A percentile compares a stretch with the other conserved stretches of the same genome.
These are phyloP conservation scores for Chrysochloris asiatica DNA, from an alignment of 2,113 vertebrate species.

Conservation along the genomic window DNA sequence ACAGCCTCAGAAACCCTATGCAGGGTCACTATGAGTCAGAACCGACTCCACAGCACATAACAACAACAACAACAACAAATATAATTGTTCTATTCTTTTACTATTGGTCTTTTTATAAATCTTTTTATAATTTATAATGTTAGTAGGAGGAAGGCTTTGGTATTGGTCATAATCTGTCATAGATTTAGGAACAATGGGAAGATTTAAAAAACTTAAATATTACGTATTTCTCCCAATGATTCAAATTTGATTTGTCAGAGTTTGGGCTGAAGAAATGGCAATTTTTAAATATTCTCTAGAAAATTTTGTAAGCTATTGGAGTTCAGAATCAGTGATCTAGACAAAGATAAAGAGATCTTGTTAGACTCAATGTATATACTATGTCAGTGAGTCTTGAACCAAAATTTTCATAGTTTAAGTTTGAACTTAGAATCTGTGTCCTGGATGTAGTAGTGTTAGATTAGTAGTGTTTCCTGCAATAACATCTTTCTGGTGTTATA, in stretches of 20 bases:
- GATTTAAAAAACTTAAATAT: not conserved
- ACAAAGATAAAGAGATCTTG: not conserved
- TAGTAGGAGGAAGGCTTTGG: not conserved
- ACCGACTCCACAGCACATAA: too few species aligned
- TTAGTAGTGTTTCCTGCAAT: not conserved
- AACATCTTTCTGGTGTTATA: not conserved
- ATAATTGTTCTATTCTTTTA: not conserved
- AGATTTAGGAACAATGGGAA: not conserved
- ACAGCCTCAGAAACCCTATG: too few species aligned
- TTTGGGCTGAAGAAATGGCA: not conserved
- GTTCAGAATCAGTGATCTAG: not conserved
- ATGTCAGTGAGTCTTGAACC: not conserved
- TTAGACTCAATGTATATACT: not conserved
- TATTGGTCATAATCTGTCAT: not conserved
- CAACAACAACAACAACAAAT: too few species aligned
- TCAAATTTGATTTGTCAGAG: not conserved
- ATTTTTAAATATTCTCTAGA: not conserved
- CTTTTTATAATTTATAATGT: not conserved
- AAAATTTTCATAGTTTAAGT: not conserved
- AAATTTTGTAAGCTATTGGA: not conserved
- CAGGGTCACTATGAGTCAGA: too few species aligned
- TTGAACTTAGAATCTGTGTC: not conserved
- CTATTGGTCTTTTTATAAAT: not conserved
- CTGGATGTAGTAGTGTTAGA: not conserved
- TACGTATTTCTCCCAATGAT: not conserved